Evolutionary conservation across 2,797 vertebrate genomes (phyloP).

Genomic region (Pseudocheirus occidentalis): DNA sequence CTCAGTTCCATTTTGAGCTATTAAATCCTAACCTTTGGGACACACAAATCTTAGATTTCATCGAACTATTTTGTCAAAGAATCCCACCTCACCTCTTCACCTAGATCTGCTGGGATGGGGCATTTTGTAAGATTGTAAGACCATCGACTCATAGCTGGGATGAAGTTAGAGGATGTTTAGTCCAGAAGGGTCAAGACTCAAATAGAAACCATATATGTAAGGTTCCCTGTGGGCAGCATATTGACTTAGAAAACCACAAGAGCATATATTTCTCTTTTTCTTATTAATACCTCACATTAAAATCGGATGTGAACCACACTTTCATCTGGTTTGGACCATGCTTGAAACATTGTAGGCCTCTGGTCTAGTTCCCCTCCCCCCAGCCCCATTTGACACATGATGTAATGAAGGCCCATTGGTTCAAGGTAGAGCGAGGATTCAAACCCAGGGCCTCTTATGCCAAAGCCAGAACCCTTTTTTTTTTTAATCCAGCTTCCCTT

Average conservation of each 20-base stretch:
- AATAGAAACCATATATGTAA: neutral
- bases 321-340: neutral
- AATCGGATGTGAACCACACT: neutral
- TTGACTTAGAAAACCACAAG: neutral
- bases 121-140: neutral
- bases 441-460: neutral
- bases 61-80: neutral
- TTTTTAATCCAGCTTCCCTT: neutral
- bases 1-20: neutral
- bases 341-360: neutral
- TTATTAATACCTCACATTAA: neutral
- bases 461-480: neutral
- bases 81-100: neutral
- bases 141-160: neutral
- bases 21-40: neutral
- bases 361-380: too few species aligned
- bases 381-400: too few species aligned
- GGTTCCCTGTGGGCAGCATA: neutral
- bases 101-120: neutral
- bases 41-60: neutral
- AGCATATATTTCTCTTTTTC: too few species aligned
- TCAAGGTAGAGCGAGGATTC: neutral
- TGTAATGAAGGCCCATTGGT: neutral
- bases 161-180: neutral
- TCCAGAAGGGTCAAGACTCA: neutral